Conservation (phyloP, 2,797 vertebrate genomes). For the Pangasius mekongensis region DNA sequence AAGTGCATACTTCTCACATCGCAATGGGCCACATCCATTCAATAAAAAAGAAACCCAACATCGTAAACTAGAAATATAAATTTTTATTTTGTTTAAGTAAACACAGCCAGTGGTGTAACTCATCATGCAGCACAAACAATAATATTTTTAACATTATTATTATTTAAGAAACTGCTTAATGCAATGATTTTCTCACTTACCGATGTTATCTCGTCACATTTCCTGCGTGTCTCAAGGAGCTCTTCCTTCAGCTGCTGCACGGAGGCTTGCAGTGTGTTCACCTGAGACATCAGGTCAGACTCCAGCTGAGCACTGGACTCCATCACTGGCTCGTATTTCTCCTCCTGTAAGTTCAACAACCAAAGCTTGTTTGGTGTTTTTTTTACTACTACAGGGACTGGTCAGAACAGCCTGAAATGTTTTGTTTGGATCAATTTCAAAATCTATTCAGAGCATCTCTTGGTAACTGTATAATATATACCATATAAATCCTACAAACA, state of each 20-base stretch:
- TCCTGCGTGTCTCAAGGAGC: neutral
- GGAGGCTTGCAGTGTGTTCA: neutral
- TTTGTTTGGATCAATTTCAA: too few relatives aligned
- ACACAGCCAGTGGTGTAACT: neutral
- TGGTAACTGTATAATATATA: too few relatives aligned
- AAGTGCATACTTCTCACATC: neutral
- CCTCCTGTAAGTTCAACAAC: neutral
- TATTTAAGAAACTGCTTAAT: neutral
- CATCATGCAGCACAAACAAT: neutral
- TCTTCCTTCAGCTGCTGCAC: neutral
- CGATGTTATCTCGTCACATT: neutral
- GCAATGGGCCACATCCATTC: neutral
- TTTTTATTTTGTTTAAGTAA: neutral
- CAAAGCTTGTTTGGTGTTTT: neutral
- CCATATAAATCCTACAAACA: too few relatives aligned
- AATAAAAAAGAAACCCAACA: neutral
- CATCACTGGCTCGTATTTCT: neutral
- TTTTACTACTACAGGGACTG: neutral
- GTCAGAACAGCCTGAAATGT: neutral
- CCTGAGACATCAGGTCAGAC: neutral
- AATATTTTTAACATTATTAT: neutral
- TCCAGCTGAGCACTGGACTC: neutral
- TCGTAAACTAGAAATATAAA: neutral
- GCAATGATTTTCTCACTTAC: neutral
- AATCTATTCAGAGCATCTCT: too few relatives aligned